Evolutionary conservation across 2,797 vertebrate species (phyloP).

Genomic region (Etheostoma perlongum): DNA sequence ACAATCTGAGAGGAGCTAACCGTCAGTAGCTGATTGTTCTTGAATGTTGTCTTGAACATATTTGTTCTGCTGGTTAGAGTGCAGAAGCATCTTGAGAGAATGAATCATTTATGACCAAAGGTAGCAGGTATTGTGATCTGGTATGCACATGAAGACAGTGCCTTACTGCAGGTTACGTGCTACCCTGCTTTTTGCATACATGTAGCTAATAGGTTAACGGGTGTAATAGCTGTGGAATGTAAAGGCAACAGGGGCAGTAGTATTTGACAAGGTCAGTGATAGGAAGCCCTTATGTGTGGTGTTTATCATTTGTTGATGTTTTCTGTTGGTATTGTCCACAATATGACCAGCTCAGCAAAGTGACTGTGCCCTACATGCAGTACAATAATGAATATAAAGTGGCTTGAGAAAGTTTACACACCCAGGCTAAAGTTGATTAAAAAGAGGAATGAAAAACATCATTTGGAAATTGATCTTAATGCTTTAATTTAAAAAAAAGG

Average conservation of each 20-base stretch:
- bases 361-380: neutral
- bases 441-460: too few species aligned
- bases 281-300: slow-evolving; percentile 26
- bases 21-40: slow-evolving; percentile 22
- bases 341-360: neutral
- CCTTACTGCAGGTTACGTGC: slow-evolving; percentile 20
- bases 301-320: slow-evolving; percentile 32
- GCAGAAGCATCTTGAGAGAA: slow-evolving; percentile 28
- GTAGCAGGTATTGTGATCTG: slow-evolving; percentile 10
- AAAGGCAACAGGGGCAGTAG: slow-evolving; percentile 48
- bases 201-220: slow-evolving; percentile 61
- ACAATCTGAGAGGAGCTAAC: neutral
- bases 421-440: too few species aligned
- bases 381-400: too few species aligned
- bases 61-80: slow-evolving; percentile 7
- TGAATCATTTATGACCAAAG: slow-evolving; percentile 46
- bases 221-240: slow-evolving; percentile 34
- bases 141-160: slow-evolving; percentile 18
- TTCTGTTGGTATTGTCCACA: slow-evolving; percentile 15
- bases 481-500: too few species aligned
- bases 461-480: too few species aligned
- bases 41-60: neutral
- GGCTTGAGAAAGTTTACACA: too few species aligned
- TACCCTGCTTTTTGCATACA: slow-evolving; percentile 32
- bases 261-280: slow-evolving; percentile 59